Evolutionary conservation across 2,888 invertebrate genomes (phyloP).

Genomic region (Ecdyonurus torrentis): DNA sequence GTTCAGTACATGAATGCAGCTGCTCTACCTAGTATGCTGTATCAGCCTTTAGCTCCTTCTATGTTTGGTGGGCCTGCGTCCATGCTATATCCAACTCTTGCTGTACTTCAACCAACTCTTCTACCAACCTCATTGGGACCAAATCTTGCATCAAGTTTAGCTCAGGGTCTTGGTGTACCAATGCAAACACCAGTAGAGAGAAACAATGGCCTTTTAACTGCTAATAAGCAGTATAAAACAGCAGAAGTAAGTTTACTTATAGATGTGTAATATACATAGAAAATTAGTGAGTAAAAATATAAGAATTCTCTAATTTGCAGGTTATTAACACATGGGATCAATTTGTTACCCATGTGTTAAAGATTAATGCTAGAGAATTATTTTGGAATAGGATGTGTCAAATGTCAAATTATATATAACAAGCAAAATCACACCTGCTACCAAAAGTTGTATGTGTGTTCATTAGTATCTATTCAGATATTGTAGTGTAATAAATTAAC

Average conservation of each 20-base stretch:
- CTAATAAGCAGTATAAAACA: background rate
- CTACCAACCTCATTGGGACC: background rate
- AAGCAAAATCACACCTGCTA: no score
- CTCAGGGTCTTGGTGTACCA: background rate
- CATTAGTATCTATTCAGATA: no score
- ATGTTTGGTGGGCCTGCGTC: constrained; percentile 33
- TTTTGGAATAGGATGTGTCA: no score
- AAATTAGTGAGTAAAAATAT: no score
- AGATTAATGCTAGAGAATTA: no score
- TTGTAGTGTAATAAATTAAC: no score
- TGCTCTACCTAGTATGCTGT: constrained; percentile 33
- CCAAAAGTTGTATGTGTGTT: no score
- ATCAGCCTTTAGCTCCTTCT: constrained; percentile 32
- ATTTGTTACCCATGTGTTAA: no score
- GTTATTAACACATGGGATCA: no score
- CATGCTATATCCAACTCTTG: constrained; percentile 42
- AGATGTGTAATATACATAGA: no score
- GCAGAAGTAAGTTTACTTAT: background rate
- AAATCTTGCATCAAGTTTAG: background rate
- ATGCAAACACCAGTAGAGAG: background rate
- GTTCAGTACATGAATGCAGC: constrained; percentile 37
- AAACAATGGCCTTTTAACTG: background rate
- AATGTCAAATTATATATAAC: no score
- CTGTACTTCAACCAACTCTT: constrained; percentile 24
- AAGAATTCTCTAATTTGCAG: no score